Conservation (phyloP, 1,140 invertebrate genomes). For the Pseudomyrmex sp. region DNA sequence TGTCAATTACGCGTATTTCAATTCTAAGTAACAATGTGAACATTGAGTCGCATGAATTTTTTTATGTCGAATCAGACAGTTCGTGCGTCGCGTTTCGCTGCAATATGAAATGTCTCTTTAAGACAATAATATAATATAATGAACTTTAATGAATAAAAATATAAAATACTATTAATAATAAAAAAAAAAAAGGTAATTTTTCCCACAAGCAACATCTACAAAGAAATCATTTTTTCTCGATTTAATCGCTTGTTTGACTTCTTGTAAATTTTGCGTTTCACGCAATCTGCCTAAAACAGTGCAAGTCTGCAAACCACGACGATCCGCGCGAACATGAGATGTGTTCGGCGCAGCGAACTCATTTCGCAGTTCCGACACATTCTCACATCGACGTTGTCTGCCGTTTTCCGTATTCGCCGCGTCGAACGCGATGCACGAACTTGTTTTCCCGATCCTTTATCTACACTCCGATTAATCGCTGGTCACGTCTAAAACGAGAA, state of each 20-base stretch:
- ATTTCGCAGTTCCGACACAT: slow-evolving; percentile 22
- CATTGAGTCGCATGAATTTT: slow-evolving; percentile 40
- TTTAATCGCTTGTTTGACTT: slow-evolving; percentile 13
- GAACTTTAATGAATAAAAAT: background rate
- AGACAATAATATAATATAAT: background rate
- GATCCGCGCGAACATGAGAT: slow-evolving; percentile 2
- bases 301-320: slow-evolving; percentile 9
- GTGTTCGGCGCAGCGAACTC: slow-evolving; percentile 24
- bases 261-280: slow-evolving; percentile 7
- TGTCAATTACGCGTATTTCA: background rate
- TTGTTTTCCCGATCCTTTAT: slow-evolving; percentile 47
- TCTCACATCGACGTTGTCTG: slow-evolving; percentile 12
- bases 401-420: slow-evolving; percentile 28
- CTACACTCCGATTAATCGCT: slow-evolving; percentile 49
- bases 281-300: background rate
- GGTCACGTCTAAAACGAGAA: slow-evolving; percentile 44
- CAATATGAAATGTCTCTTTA: background rate
- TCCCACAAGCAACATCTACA: background rate
- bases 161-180: background rate
- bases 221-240: background rate
- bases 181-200: background rate
- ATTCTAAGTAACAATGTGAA: slow-evolving; percentile 45
- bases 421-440: slow-evolving; percentile 54
- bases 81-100: slow-evolving; percentile 9
- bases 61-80: slow-evolving; percentile 33